Percentiles rank a stretch among this genome's conserved stretches.
phyloP scores from a whole-genome alignment of 2,888 invertebrate genomes.

The Coecobrya sp. region DNA sequence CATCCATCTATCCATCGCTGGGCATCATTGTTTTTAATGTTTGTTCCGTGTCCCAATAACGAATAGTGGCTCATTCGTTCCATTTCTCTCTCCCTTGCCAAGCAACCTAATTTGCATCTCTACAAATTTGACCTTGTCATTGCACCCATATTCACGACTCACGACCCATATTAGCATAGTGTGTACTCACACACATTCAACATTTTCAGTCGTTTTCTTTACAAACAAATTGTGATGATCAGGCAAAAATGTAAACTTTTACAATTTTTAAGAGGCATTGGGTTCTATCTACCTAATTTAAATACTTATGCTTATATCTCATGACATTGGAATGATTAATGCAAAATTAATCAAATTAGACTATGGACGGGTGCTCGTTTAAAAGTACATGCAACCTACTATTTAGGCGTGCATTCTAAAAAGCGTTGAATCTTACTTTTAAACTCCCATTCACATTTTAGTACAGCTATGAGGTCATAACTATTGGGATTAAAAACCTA shows the following conservation, averaged over 20 bases:
- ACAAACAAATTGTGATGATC: neutral
- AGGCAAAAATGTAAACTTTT: neutral
- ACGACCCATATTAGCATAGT: too few relatives aligned
- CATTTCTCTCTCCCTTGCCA: neutral
- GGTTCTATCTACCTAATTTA: neutral
- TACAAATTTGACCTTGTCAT: neutral
- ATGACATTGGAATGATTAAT: slow-evolving; percentile 41
- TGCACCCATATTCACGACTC: too few relatives aligned
- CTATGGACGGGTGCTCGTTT: neutral
- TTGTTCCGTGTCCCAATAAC: neutral
- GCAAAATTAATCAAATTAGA: slow-evolving; percentile 56
- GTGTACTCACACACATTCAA: too few relatives aligned
- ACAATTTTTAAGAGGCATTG: neutral
- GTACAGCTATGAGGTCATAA: neutral
- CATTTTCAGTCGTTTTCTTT: neutral
- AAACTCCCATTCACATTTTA: neutral
- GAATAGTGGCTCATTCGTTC: neutral
- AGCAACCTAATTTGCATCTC: neutral
- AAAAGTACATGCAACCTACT: neutral
- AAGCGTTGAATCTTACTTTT: neutral
- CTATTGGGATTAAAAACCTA: neutral
- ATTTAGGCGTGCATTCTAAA: neutral
- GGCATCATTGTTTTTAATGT: neutral
- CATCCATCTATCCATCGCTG: too few relatives aligned
- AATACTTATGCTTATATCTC: neutral